phyloP scores from a whole-genome alignment of 2,113 vertebrate species.

The Jaculus jaculus region DNA sequence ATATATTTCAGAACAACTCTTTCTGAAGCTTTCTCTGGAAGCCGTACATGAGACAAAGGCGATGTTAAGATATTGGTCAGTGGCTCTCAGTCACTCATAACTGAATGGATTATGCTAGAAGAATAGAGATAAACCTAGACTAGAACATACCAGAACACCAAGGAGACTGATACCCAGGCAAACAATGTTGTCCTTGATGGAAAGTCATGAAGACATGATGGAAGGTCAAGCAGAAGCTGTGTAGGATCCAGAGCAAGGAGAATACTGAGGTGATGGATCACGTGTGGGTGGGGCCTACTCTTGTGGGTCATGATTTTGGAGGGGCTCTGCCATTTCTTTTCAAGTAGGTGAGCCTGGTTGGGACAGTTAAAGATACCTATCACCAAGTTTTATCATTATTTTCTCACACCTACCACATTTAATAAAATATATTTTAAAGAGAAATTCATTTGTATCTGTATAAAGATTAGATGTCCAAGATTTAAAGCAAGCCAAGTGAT shows the following conservation, averaged over 20 bases:
- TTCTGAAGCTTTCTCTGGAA: background rate
- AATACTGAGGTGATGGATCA: background rate
- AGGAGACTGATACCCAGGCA: background rate
- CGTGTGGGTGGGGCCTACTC: accelerated
- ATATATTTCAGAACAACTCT: background rate
- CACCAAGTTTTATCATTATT: background rate
- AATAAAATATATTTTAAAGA: background rate
- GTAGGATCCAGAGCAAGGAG: background rate
- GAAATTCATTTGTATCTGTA: background rate
- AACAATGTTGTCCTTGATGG: no score
- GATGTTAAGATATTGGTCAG: background rate
- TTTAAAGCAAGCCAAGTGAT: background rate
- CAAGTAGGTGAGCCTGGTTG: background rate
- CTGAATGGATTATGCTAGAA: background rate
- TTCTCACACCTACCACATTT: background rate
- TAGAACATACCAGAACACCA: background rate
- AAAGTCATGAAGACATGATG: background rate
- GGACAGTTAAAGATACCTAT: background rate
- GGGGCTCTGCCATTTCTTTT: background rate
- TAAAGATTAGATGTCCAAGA: background rate
- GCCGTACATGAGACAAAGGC: background rate
- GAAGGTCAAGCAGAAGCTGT: background rate
- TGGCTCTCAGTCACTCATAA: background rate
- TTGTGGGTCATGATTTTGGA: accelerated
- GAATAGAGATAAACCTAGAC: background rate